Evolutionary conservation across 2,888 invertebrate genomes (phyloP).

Genomic region (Epistrophella euchroma): DNA sequence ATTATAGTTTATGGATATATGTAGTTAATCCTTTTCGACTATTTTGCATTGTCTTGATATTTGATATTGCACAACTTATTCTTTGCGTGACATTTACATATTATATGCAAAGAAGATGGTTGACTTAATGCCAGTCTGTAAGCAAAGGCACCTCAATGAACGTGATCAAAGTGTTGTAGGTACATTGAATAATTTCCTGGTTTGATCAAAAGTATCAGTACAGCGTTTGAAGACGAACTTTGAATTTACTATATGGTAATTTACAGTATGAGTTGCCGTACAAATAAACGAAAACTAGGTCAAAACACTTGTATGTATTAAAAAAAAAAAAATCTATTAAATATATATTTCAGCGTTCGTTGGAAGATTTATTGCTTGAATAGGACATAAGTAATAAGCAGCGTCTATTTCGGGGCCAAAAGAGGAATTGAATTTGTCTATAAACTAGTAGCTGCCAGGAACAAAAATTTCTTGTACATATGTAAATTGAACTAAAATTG

Average conservation of each 20-base stretch:
- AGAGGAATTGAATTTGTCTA: too few species aligned
- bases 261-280: background rate
- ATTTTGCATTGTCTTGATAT: background rate
- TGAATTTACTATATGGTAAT: background rate
- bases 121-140: constrained; percentile 12
- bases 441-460: too few species aligned
- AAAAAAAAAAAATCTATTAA: too few species aligned
- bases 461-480: too few species aligned
- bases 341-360: too few species aligned
- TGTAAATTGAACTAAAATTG: too few species aligned
- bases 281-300: too few species aligned
- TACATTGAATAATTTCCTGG: background rate
- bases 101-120: constrained; percentile 6
- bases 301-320: too few species aligned
- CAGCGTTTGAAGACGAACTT: background rate
- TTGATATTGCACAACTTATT: constrained; percentile 1
- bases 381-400: too few species aligned
- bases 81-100: constrained; percentile 7
- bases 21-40: background rate
- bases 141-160: background rate
- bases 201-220: background rate
- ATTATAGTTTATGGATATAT: background rate
- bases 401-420: too few species aligned
- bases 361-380: too few species aligned
- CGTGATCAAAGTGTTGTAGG: constrained; percentile 15